Conservation (phyloP, 2,888 invertebrate genomes). For the Ophonus ardosiacus region DNA sequence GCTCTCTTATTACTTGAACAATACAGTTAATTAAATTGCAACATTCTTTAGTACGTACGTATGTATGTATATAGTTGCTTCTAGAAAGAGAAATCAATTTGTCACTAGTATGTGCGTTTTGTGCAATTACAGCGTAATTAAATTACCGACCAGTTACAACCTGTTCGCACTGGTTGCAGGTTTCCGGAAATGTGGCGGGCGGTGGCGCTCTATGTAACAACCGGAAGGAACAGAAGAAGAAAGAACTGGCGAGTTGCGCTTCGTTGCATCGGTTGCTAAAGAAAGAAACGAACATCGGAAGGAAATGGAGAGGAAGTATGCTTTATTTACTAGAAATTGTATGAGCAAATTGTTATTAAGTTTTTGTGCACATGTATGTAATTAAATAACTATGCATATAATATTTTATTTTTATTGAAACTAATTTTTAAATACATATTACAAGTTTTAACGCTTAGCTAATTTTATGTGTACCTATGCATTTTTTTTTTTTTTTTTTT, state of each 20-base stretch:
- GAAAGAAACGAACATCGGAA: not conserved
- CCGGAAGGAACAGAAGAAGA: slow-evolving; percentile 28
- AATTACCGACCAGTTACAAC: slow-evolving; percentile 34
- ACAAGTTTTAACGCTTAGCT: too few relatives aligned
- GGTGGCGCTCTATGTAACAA: not conserved
- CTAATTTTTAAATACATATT: not conserved
- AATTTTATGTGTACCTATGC: too few relatives aligned
- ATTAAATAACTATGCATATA: not conserved
- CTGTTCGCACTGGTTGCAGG: not conserved
- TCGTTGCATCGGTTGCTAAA: not conserved
- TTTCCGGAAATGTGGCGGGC: not conserved
- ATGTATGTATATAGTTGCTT: not conserved
- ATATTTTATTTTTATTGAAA: not conserved
- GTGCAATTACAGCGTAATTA: slow-evolving; percentile 19
- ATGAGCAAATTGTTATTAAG: not conserved
- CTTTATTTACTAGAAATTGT: not conserved
- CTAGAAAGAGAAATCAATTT: slow-evolving; percentile 21
- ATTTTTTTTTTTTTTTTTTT: too few relatives aligned
- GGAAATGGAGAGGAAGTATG: not conserved
- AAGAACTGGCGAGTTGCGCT: slow-evolving; percentile 20
- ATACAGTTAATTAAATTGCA: not conserved
- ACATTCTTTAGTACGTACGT: not conserved
- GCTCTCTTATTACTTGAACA: not conserved
- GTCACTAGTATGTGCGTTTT: slow-evolving; percentile 1
- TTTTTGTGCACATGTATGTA: not conserved